Conservation (phyloP, 2,113 vertebrate species). For the Ictidomys tridecemlineatus region DNA sequence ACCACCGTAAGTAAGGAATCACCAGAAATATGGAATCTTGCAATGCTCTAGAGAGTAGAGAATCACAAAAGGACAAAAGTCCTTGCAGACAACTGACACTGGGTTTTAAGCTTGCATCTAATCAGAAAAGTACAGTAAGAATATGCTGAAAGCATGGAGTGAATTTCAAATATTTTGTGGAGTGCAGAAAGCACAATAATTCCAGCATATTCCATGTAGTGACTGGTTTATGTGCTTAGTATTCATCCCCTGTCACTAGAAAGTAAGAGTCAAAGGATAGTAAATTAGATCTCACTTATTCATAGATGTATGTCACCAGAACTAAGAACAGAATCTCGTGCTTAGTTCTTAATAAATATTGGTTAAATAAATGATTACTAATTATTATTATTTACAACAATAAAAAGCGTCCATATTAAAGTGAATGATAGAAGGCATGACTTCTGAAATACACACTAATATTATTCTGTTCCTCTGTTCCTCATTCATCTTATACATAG, state of each 20-base stretch:
- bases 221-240: background rate
- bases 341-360: background rate
- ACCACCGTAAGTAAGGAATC: background rate
- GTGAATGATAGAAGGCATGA: background rate
- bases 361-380: background rate
- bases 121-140: background rate
- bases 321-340: background rate
- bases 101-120: background rate
- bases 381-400: background rate
- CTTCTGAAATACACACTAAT: background rate
- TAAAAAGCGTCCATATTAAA: background rate
- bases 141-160: background rate
- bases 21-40: background rate
- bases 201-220: background rate
- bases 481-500: background rate
- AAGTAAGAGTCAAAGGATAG: background rate
- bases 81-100: background rate
- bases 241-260: background rate
- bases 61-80: background rate
- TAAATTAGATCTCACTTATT: background rate
- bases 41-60: background rate
- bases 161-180: background rate
- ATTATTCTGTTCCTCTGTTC: background rate
- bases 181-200: background rate
- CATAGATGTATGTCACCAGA: background rate